Percentiles rank a stretch among this genome's conserved stretches.
Evolutionary conservation across 1,140 invertebrate species (phyloP).

Genomic region (Frieseomelitta varia): DNA sequence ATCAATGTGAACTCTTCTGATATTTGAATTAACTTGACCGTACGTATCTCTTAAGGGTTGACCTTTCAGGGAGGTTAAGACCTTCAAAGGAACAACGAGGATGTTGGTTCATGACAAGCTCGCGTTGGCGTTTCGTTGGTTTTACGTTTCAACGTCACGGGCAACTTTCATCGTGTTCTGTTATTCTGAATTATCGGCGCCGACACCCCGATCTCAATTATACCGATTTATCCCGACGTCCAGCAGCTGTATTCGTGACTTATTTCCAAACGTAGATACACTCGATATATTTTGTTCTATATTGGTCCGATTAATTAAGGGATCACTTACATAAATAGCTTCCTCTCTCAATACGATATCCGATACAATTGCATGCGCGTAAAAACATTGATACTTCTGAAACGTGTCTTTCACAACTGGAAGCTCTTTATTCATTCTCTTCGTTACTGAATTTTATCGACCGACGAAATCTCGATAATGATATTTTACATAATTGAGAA

Average conservation of each 20-base stretch:
- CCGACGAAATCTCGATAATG: not conserved
- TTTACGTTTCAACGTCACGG: conserved; percentile 11
- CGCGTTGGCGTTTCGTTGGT: conserved; percentile 8
- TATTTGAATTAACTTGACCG: not conserved
- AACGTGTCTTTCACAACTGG: not conserved
- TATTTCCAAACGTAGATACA: no score
- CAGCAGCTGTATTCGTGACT: not conserved
- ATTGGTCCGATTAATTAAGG: not conserved
- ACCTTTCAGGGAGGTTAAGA: conserved; percentile 45
- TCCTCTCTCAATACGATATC: not conserved
- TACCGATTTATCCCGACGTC: no score
- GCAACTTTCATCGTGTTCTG: not conserved
- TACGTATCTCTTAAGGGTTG: conserved; percentile 6
- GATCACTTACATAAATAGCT: not conserved
- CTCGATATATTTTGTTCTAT: not conserved
- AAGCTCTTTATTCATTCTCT: not conserved
- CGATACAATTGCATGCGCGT: not conserved
- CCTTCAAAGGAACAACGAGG: conserved; percentile 35
- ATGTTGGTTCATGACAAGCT: conserved; percentile 44
- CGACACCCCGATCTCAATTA: not conserved
- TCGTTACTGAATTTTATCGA: not conserved
- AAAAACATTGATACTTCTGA: not conserved
- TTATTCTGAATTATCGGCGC: not conserved
- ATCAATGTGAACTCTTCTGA: not conserved
- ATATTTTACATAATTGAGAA: not conserved